Evolutionary conservation across 1,140 invertebrate genomes (phyloP), one percentile per base, ranked within the genome.

Genomic region (Goniozus legneri): DNA sequence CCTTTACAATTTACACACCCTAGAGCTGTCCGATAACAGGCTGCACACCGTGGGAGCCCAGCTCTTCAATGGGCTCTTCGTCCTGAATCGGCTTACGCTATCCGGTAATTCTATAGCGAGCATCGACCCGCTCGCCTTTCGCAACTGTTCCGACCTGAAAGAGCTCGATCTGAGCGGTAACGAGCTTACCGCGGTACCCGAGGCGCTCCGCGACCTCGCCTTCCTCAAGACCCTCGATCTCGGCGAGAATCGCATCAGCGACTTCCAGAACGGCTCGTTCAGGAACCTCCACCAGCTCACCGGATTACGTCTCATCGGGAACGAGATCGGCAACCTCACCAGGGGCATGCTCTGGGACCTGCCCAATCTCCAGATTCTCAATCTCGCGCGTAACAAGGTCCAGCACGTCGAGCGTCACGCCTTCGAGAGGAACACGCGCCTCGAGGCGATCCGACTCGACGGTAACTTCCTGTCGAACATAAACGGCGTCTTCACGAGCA

Each of bases 91-190:
- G 68, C 76, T 95, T 12, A 90, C 86, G 8, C 75, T 94, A 1
- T 91, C 91, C 60, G 88, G 89, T 52, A 95, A 95, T 76, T 75
- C 85, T 43, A 83, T 95, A 12, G 82, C 84, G n/a, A 83, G 77
- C 50, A 81, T 95, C 47, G 88, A 92, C 67, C 76, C 81, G 8
- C 83, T 88, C 55, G 86, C 92, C n/a, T 95, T 95, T 62, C 85
- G 84, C 71, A 97, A 93, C 73, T 89, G 89, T 62, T 92, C 89
- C 3, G 88, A 89, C 56, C 75, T 95, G n/a, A 91, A 91, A 71
- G 91, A 94, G 60, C 75, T 97, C 2, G 90, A 93, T 76, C 76
- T 96, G 16, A 88, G 90, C 62, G 86, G 88, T 13, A 97, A 97
- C 75, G 82, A 86, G 52, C 71, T 96, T 37, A 77, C 82, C 37